A percentile compares a stretch with the other conserved stretches of the same genome.
These are phyloP conservation scores for Nephrocerus scutellatus DNA, from an alignment of 2,888 invertebrate genomes.

Conservation along the genomic window DNA sequence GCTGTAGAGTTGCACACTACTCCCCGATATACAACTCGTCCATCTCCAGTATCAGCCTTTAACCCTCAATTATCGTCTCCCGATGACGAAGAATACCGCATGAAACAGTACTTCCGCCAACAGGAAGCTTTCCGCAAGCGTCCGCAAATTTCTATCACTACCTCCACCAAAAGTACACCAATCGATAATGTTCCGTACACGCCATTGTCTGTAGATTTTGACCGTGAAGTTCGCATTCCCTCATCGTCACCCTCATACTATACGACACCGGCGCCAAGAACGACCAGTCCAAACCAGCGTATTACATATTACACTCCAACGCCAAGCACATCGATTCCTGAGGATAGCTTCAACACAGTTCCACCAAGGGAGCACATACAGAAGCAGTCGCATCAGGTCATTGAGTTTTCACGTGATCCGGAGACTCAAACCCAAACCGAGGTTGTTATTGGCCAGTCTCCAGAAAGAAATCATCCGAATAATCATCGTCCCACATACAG, in stretches of 20 bases:
- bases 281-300: conserved; percentile 32
- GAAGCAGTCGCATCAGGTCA: conserved; percentile 10
- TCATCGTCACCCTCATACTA: conserved; percentile 23
- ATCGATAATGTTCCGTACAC: conserved; percentile 42
- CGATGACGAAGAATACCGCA: conserved; percentile 39
- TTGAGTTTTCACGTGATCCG: conserved; percentile 19
- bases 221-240: conserved; percentile 26
- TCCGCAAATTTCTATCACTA: conserved; percentile 29
- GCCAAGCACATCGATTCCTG: conserved; percentile 26
- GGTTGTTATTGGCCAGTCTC: conserved; percentile 9
- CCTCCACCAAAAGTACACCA: conserved; percentile 25
- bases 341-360: conserved; percentile 31
- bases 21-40: conserved; percentile 33
- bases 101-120: conserved; percentile 46
- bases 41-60: conserved; percentile 29
- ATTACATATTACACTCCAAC: conserved; percentile 39
- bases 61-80: no score
- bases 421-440: conserved; percentile 18
- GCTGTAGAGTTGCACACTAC: conserved; percentile 22
- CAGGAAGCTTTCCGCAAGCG: conserved; percentile 45
- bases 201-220: conserved; percentile 35
- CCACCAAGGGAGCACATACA: conserved; percentile 18
- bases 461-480: conserved; percentile 21
- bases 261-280: conserved; percentile 27
- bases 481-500: conserved; percentile 39